Evolutionary conservation across 2,797 vertebrate genomes (phyloP).

Genomic region (Notamacropus eugenii): DNA sequence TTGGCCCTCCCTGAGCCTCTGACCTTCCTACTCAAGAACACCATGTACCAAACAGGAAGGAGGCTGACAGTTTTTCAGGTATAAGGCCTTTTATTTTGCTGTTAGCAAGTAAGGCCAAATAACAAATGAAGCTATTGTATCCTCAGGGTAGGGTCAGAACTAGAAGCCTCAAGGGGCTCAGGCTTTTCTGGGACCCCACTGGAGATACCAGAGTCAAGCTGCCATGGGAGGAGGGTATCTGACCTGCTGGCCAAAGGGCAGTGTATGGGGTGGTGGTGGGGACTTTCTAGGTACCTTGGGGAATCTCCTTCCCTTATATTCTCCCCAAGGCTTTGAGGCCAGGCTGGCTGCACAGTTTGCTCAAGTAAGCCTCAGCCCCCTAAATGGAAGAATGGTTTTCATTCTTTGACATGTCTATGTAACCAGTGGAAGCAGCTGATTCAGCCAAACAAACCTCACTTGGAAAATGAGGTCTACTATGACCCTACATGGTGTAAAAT

Average conservation of each 20-base stretch:
- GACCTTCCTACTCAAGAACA: slow-evolving; percentile 60
- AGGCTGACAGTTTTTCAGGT: slow-evolving; percentile 63
- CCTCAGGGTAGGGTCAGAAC: slow-evolving; percentile 56
- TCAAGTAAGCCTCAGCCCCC: too few relatives aligned
- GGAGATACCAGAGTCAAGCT: fast-evolving
- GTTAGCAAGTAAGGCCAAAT: slow-evolving; percentile 56
- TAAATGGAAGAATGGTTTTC: too few relatives aligned
- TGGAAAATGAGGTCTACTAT: too few relatives aligned
- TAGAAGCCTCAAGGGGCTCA: slow-evolving; percentile 52
- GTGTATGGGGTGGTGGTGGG: background rate
- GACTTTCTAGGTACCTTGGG: background rate
- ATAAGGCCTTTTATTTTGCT: slow-evolving; percentile 64
- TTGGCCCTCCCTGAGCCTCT: slow-evolving; percentile 25
- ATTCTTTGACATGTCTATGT: too few relatives aligned
- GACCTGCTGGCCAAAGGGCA: background rate
- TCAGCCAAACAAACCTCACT: too few relatives aligned
- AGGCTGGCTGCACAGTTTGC: too few relatives aligned
- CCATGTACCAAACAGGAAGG: slow-evolving; percentile 48
- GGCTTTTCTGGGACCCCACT: background rate
- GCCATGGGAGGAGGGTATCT: background rate
- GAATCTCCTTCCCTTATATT: background rate
- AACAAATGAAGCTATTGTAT: slow-evolving; percentile 48
- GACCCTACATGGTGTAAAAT: too few relatives aligned
- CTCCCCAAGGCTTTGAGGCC: too few relatives aligned
- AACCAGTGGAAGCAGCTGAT: too few relatives aligned